Conservation (phyloP, 2,888 invertebrate genomes). For the Drosophila buzzatii region DNA sequence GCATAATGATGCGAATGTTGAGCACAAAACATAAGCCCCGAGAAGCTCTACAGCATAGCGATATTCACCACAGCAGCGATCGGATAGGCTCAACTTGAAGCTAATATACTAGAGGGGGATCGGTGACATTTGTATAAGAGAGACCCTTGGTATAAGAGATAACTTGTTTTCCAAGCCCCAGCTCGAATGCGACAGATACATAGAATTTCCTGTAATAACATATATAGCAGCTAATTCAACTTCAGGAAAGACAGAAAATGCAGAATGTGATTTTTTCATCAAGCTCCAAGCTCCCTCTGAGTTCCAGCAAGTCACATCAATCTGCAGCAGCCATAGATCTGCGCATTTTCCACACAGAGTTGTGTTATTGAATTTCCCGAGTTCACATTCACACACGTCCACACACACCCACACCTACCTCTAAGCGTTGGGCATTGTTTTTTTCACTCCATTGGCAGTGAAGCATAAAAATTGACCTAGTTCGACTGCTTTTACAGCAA, state of each 20-base stretch:
- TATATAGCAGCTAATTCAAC: constrained; percentile 40
- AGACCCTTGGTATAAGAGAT: constrained; percentile 40
- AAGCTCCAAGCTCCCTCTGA: constrained; percentile 7
- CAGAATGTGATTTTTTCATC: constrained; percentile 40
- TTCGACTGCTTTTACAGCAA: constrained; percentile 71
- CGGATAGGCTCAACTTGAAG: constrained; percentile 13
- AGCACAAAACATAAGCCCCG: constrained; percentile 52
- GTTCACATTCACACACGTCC: constrained; percentile 10
- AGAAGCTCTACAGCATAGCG: constrained; percentile 46
- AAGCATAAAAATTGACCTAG: constrained; percentile 79
- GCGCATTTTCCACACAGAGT: constrained; percentile 36
- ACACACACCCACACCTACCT: constrained; percentile 8
- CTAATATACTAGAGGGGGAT: constrained; percentile 16
- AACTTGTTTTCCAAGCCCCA: constrained; percentile 46
- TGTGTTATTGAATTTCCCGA: constrained; percentile 35
- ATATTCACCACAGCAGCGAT: constrained; percentile 46
- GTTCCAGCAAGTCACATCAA: neutral
- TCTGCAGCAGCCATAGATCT: constrained; percentile 46
- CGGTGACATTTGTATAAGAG: constrained; percentile 5
- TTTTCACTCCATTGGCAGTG: constrained; percentile 62
- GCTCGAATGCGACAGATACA: constrained; percentile 56
- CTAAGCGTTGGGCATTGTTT: constrained; percentile 31
- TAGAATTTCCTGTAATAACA: constrained; percentile 64
- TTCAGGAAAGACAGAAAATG: constrained; percentile 38
- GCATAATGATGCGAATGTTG: constrained; percentile 65